A percentile compares a stretch with the other conserved stretches of the same genome.
These are phyloP conservation scores for Pagrus major DNA, from an alignment of 2,113 vertebrate genomes.

Conservation along the genomic window DNA sequence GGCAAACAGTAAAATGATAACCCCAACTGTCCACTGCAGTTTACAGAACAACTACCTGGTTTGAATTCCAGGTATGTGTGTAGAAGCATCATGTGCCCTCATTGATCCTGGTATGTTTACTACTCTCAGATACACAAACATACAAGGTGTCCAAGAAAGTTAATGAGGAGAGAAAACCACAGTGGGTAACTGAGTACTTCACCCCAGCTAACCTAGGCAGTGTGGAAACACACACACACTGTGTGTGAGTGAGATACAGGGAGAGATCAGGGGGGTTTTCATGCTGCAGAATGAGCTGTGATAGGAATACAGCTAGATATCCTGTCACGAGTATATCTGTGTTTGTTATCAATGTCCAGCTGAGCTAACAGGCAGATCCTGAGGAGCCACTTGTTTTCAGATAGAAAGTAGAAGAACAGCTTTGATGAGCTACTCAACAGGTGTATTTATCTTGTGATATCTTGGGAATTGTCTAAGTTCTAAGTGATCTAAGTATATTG, in stretches of 20 bases:
- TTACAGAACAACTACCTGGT: neutral
- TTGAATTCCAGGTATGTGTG: neutral
- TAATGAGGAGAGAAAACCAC: constrained; percentile 1
- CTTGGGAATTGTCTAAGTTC: no score
- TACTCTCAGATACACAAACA: neutral
- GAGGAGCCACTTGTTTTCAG: constrained; percentile 31
- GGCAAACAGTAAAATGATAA: neutral
- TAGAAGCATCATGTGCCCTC: neutral
- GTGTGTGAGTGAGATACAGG: neutral
- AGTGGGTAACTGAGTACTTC: constrained; percentile 7
- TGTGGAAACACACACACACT: constrained; percentile 2
- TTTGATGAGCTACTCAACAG: constrained; percentile 19
- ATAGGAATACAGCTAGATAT: constrained; percentile 16
- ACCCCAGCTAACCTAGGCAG: constrained; percentile 12
- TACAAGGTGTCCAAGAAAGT: neutral
- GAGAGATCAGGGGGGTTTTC: neutral
- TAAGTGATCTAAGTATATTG: neutral
- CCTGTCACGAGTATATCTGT: constrained; percentile 3
- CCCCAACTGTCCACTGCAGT: neutral
- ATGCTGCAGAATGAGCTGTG: constrained; percentile 9
- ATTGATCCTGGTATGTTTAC: neutral
- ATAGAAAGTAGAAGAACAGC: neutral
- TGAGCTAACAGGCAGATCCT: constrained; percentile 23
- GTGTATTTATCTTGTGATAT: neutral
- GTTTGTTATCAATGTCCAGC: constrained; percentile 30